Evolutionary conservation across 2,797 vertebrate species (phyloP).

Genomic region (Neostethus bicornis): DNA sequence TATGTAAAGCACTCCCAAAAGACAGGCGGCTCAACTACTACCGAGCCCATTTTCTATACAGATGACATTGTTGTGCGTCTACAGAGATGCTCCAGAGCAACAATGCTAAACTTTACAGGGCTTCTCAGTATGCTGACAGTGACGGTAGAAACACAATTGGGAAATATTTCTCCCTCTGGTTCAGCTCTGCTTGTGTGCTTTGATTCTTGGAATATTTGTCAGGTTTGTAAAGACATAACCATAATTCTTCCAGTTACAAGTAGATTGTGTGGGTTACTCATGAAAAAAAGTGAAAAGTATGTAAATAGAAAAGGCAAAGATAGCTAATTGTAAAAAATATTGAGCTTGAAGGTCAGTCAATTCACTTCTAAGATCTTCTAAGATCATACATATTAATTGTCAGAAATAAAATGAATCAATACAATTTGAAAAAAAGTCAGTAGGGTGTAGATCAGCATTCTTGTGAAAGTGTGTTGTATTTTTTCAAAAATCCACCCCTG

Average conservation of each 20-base stretch:
- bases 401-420: background rate
- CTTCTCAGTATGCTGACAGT: slow-evolving; percentile 9
- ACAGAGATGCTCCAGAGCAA: slow-evolving; percentile 38
- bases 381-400: no score
- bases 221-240: slow-evolving; percentile 8
- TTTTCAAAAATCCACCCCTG: no score
- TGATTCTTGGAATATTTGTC: slow-evolving; percentile 16
- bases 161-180: slow-evolving; percentile 9
- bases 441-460: background rate
- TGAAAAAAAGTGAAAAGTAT: background rate
- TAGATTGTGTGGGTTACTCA: slow-evolving; percentile 9
- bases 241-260: background rate
- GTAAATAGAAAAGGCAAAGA: no score
- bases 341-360: no score
- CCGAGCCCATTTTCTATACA: slow-evolving; percentile 17
- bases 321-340: no score
- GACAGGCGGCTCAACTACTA: slow-evolving; percentile 6
- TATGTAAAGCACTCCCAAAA: slow-evolving; percentile 16
- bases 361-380: no score
- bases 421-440: background rate
- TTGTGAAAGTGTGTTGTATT: no score
- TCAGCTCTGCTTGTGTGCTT: slow-evolving; percentile 19
- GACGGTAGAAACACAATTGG: slow-evolving; percentile 22
- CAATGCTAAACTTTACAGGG: slow-evolving; percentile 27
- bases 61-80: slow-evolving; percentile 22